Evolutionary conservation across 2,888 invertebrate species (phyloP).

Genomic region (Flexamia atlantica): DNA sequence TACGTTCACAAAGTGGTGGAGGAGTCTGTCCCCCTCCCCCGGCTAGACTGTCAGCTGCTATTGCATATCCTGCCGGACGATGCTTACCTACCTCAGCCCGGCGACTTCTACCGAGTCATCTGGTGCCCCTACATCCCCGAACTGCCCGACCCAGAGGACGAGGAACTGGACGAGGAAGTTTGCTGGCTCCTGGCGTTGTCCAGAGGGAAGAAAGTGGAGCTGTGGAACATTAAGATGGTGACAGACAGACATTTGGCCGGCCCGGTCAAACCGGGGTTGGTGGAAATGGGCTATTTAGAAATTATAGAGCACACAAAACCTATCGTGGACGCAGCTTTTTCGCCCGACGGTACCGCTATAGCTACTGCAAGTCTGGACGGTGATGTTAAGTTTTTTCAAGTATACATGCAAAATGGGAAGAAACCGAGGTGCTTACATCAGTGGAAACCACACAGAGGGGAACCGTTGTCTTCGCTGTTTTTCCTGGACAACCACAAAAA

Average conservation of each 20-base stretch:
- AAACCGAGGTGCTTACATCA: constrained; percentile 92
- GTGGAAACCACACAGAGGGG: constrained; percentile 95
- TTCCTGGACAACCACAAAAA: constrained; percentile 95
- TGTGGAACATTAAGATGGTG: constrained; percentile 77
- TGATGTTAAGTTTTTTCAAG: constrained; percentile 94
- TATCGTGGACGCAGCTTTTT: constrained; percentile 92
- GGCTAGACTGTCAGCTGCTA: constrained; percentile 75
- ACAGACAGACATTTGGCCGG: constrained; percentile 74
- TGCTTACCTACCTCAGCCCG: constrained; percentile 14
- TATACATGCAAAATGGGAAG: constrained; percentile 80
- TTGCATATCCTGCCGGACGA: constrained; percentile 68
- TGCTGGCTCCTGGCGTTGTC: constrained; percentile 89
- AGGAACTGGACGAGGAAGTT: constrained; percentile 76
- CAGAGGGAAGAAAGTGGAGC: constrained; percentile 81
- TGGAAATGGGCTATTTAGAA: constrained; percentile 77
- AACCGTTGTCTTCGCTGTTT: constrained; percentile 91
- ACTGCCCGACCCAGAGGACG: constrained; percentile 72
- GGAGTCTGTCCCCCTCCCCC: constrained; percentile 78
- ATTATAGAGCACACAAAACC: constrained; percentile 80
- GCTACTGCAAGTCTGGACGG: constrained; percentile 95
- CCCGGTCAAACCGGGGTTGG: constrained; percentile 73
- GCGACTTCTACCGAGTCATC: constrained; percentile 81
- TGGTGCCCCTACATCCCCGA: constrained; percentile 96
- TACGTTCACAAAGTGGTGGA: constrained; percentile 89
- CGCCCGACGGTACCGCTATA: constrained; percentile 96